Evolutionary conservation across 1,140 invertebrate species (phyloP).

Genomic region (Drosophila lini): DNA sequence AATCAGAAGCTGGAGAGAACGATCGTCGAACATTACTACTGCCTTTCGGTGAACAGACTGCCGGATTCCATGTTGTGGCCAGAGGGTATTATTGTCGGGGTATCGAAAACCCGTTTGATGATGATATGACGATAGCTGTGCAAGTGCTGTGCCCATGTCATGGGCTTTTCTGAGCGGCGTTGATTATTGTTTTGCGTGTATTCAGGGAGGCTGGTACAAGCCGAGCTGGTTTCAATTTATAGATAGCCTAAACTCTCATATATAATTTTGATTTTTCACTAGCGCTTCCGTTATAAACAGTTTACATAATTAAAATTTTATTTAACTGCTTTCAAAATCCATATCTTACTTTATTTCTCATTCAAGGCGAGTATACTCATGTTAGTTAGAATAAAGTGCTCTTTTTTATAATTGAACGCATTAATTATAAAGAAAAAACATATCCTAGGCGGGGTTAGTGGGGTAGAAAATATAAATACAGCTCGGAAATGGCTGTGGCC

Average conservation of each 20-base stretch:
- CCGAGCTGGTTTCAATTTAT: neutral
- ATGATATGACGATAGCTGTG: conserved; percentile 24
- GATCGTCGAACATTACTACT: conserved; percentile 17
- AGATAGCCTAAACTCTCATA: conserved; percentile 7
- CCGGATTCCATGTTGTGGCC: conserved; percentile 1
- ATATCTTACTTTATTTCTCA: conserved; percentile 29
- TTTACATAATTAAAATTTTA: neutral
- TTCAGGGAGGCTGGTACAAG: neutral
- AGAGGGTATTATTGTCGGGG: conserved; percentile 12
- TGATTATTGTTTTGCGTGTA: conserved; percentile 5
- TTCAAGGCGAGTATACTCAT: conserved; percentile 26
- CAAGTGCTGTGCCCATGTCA: conserved; percentile 5
- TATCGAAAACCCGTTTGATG: conserved; percentile 30
- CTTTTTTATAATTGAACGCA: conserved; percentile 25
- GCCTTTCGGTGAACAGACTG: conserved; percentile 23
- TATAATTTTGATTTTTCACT: neutral
- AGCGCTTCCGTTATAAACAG: neutral
- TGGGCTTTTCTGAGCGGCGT: conserved; percentile 30
- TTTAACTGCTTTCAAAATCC: conserved; percentile 12
- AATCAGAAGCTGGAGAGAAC: neutral
- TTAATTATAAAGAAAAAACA: conserved; percentile 32
- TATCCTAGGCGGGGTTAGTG: conserved; percentile 21
- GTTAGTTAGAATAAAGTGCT: conserved; percentile 33
- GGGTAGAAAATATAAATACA: conserved; percentile 30
- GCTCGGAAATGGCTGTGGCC: conserved; percentile 30